Base-by-base conservation (phyloP, 2,888 invertebrate species). In the Calameuta pallipes region DNA sequence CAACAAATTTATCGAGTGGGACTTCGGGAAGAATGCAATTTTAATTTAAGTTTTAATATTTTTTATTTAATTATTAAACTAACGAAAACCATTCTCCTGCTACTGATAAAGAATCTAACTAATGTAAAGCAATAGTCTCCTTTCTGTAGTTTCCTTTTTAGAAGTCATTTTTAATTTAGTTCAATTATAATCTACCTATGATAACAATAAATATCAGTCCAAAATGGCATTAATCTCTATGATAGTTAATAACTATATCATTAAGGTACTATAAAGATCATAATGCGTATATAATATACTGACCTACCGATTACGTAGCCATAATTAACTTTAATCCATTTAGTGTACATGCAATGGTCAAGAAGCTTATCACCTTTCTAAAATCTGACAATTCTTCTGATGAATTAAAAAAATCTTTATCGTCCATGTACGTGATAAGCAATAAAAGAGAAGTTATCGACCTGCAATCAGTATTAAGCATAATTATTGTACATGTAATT, bases 21-120 rank as follows among this genome's bases (percentile, higher is more conserved):
- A 73, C 78, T 80, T 76, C 70, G 85, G 85, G 80, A 81, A 82
- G 70, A 83, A 83, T 85, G 87, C 87, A 86, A 87, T 87, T 81
- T 80, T 83, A 76, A 79, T 83, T 82, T 83, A 41, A 56, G 56
- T 37, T 68, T 74, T 70, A 33, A n/a, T 74, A 34, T 30, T 74
- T 77, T 36, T 30, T 35, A 56, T 78, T 71, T 11, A 71, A 11
- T 30, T 11, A 71, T 30, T 33, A 71, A 71, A 33, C 4, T 23
- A 23, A 31, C 11, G 30, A 12, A 1, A 31, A 71, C 30, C 71
- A 23, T 56, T 23, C 41, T 41, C 41, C 56, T 56, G 6, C 23
- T 56, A 56, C 9, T 23, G 56, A 56, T 23, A 23, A 56, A 9
- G 56, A 56, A 56, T 2, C 23, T 56, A 56, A 56, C 2, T 23